Evolutionary conservation across 1,140 invertebrate genomes (phyloP), one percentile per base, ranked within the genome.

Genomic region (Leptinotarsa undecemlineata): DNA sequence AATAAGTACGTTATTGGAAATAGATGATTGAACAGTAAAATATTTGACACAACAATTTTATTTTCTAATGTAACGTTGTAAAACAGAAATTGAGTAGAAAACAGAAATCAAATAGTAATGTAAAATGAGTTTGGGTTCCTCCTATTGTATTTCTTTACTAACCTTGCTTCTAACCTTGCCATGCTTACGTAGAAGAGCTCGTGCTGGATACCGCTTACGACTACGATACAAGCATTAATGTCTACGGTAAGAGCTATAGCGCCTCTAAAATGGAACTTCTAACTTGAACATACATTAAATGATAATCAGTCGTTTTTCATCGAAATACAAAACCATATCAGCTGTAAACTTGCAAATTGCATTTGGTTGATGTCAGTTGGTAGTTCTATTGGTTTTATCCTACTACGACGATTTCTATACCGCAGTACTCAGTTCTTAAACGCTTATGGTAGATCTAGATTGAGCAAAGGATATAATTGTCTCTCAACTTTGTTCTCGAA

Each of bases 181-280:
- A 76, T 80, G 82, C 81, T 83, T 81, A 66, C 82, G 78, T 84
- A 84, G 83, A 84, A 82, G 83, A 84, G 73, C 80, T 84, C 82
- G 79, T 85, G 62, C 71, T 85, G 83, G 83, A 85, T 76, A 82
- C 79, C 48, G 81, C 81, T 80, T 84, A 84, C 77, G 83, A 85
- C 77, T 84, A 83, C 81, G 82, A 82, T 78, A 81, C 74, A 77
- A 77, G 74, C 68, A 81, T 83, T 77, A 79, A 82, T 75, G 79
- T 76, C 57, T 80, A 79, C 72, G 82, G 82, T 83, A 83, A 83
- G 79, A 68, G 63, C 71, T 72, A 47, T n/a, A 64, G 8, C 42
- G 61, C 62, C 21, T 19, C 42, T 33, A 17, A 42, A 57, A 57
- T 17, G n/a, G n/a, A 57, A 57, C 51, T 3, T 42, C 33, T 11